These are phyloP conservation scores for Cheirogaleus medius DNA, from an alignment of 2,113 vertebrate genomes.

Conservation along the genomic window DNA sequence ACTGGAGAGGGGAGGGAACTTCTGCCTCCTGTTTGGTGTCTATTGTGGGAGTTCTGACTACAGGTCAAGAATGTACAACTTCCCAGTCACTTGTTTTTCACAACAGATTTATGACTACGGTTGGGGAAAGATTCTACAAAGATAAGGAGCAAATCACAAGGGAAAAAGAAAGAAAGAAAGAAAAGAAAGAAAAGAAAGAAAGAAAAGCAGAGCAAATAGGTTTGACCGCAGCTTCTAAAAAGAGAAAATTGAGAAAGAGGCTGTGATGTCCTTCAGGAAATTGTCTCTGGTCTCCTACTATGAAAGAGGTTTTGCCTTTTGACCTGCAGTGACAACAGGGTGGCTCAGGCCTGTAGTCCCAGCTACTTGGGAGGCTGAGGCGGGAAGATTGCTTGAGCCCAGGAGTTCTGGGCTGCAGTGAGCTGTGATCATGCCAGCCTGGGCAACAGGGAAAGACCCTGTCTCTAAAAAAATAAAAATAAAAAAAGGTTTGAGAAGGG, in stretches of 20 bases:
- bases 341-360: background rate
- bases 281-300: background rate
- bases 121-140: background rate
- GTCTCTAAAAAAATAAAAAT: no score
- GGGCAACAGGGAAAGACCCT: no score
- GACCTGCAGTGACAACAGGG: background rate
- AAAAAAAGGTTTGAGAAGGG: background rate
- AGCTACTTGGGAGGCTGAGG: no score
- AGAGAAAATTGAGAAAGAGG: background rate
- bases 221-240: background rate
- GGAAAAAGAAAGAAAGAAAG: background rate
- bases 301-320: background rate
- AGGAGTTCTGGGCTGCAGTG: no score
- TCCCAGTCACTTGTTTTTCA: slow-evolving; percentile 2
- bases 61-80: background rate
- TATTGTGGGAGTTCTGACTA: background rate
- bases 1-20: background rate
- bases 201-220: background rate
- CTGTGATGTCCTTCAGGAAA: background rate
- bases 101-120: slow-evolving; percentile 2
- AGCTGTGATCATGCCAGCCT: no score
- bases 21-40: background rate
- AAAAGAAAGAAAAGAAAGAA: background rate
- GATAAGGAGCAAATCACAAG: background rate
- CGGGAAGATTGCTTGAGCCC: no score